A percentile compares a stretch with the other conserved stretches of the same genome.
Evolutionary conservation across 2,113 vertebrate genomes (phyloP).

Genomic region (Tupaia chinensis): DNA sequence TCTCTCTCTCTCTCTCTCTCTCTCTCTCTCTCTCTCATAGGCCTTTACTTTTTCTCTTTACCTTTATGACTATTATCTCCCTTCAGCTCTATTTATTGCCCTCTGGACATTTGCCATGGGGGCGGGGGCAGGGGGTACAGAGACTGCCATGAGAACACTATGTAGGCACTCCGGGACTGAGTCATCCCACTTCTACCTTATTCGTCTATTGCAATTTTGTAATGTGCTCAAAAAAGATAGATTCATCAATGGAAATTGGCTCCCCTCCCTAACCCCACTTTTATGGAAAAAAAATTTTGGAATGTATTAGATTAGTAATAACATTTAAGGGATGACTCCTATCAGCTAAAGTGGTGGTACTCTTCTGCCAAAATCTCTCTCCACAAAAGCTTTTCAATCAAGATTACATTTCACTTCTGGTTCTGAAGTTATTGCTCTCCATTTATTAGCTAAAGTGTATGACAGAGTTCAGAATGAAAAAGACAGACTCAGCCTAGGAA

Average conservation of each 20-base stretch:
- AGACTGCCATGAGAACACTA: slow-evolving; percentile 38
- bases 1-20: background rate
- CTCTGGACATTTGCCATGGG: background rate
- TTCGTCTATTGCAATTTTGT: slow-evolving; percentile 49
- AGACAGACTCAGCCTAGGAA: background rate
- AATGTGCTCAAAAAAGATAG: slow-evolving; percentile 63
- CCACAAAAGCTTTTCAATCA: slow-evolving; percentile 18
- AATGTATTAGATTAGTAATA: slow-evolving; percentile 34
- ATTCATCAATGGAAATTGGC: slow-evolving; percentile 55
- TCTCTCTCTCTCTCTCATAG: background rate
- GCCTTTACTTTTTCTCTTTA: background rate
- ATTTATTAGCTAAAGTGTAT: background rate
- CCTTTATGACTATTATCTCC: background rate
- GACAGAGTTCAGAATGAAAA: background rate
- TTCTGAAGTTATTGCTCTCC: background rate
- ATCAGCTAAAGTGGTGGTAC: background rate
- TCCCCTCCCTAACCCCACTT: slow-evolving; percentile 15
- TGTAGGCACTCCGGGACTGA: slow-evolving; percentile 39
- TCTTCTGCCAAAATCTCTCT: slow-evolving; percentile 10
- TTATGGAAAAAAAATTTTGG: background rate
- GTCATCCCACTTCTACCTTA: slow-evolving; percentile 54
- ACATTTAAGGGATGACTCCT: background rate
- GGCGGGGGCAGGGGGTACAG: background rate
- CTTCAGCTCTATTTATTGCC: background rate
- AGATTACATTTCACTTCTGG: background rate